Conservation (phyloP, 2,888 invertebrate species). For the Cantharis rufa region DNA sequence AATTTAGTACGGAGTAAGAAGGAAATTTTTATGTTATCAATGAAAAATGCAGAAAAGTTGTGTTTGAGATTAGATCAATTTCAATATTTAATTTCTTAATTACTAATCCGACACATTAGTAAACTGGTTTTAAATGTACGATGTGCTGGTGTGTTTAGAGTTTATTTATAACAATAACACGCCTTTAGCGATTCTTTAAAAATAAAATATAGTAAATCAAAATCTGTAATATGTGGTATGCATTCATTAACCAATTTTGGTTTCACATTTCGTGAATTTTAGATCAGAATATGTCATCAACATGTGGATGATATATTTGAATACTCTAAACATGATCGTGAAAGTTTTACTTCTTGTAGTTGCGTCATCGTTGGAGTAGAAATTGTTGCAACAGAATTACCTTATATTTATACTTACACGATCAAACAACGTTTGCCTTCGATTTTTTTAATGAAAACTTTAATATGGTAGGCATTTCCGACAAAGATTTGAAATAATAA, state of each 20-base stretch:
- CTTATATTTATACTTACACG: background rate
- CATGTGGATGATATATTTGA: constrained; percentile 11
- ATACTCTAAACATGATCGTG: constrained; percentile 24
- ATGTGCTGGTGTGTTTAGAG: background rate
- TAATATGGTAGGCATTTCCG: background rate
- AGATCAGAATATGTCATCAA: background rate
- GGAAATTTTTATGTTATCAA: too few species aligned
- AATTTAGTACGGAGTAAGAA: too few species aligned
- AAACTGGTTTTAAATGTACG: background rate
- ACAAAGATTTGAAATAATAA: background rate
- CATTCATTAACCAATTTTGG: background rate
- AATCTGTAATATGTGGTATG: background rate
- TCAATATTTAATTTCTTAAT: background rate
- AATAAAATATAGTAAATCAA: background rate
- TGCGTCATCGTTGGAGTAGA: constrained; percentile 5
- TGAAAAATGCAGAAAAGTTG: background rate
- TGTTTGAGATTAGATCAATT: background rate
- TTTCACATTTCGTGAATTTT: background rate
- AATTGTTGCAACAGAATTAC: constrained; percentile 1
- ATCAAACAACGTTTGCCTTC: background rate
- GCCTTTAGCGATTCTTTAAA: background rate
- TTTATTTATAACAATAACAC: background rate
- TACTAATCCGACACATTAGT: background rate
- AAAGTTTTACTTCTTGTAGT: constrained; percentile 31
- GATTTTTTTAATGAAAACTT: background rate